These are phyloP conservation scores for Melieria crassipennis DNA, from an alignment of 2,888 invertebrate genomes.

Conservation along the genomic window DNA sequence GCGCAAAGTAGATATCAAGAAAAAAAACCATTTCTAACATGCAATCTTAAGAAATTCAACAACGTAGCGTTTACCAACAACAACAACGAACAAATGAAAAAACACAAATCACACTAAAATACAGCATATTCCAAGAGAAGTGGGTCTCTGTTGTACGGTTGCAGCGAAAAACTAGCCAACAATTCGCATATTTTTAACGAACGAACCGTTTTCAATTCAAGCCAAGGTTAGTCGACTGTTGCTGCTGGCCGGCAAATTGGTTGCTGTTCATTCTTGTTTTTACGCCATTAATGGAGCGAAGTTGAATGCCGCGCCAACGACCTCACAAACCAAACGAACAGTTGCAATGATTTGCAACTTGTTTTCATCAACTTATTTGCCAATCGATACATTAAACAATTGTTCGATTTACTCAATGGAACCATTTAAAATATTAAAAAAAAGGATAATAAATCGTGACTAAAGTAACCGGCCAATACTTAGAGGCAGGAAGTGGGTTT, in stretches of 20 bases:
- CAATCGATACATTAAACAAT: too few species aligned
- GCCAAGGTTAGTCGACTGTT: slow-evolving; percentile 25
- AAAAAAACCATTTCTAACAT: too few species aligned
- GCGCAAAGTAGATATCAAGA: background rate
- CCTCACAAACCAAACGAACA: slow-evolving; percentile 8
- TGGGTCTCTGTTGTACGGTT: background rate
- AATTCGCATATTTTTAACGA: background rate
- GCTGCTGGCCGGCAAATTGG: background rate
- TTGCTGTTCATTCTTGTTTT: slow-evolving; percentile 10
- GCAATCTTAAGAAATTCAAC: background rate
- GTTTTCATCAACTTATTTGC: too few species aligned
- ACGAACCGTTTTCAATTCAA: slow-evolving; percentile 1
- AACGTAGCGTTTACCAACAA: background rate
- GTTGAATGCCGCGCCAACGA: slow-evolving; percentile 18
- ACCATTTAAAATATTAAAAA: too few species aligned
- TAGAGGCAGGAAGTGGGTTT: too few species aligned
- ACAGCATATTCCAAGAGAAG: background rate
- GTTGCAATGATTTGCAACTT: too few species aligned
- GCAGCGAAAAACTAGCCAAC: background rate
- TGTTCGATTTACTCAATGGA: too few species aligned
- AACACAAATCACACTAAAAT: slow-evolving; percentile 14
- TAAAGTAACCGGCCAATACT: too few species aligned
- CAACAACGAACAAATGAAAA: background rate
- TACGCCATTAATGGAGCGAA: slow-evolving; percentile 1
- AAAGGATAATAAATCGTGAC: too few species aligned